Percentiles rank a stretch among this genome's conserved stretches.
Conservation (phyloP, 2,888 invertebrate species). For the Synanthedon myopaeformis region DNA sequence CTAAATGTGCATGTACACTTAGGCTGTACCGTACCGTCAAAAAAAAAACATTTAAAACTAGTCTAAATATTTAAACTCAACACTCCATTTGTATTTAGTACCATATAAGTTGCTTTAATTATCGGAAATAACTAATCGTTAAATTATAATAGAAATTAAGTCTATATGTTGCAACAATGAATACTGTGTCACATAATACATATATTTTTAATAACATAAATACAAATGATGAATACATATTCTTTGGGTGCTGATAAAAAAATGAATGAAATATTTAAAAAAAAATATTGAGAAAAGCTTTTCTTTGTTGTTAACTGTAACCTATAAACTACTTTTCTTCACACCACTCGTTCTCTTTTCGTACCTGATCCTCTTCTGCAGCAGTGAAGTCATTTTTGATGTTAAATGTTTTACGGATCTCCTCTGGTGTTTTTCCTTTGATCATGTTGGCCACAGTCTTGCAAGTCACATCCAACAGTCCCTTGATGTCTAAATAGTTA, state of each 20-base stretch:
- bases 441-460: conserved; percentile 99
- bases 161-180: not conserved
- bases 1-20: too few species aligned
- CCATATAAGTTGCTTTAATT: too few species aligned
- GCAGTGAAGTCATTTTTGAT: conserved; percentile 97
- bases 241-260: not conserved
- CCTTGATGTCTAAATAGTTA: conserved; percentile 96
- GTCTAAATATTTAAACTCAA: too few species aligned
- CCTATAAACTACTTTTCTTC: conserved; percentile 77
- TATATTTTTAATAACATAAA: not conserved
- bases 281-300: not conserved
- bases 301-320: conserved; percentile 6
- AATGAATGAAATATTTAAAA: not conserved
- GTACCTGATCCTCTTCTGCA: conserved; percentile 97
- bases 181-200: not conserved
- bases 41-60: too few species aligned
- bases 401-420: conserved; percentile 96
- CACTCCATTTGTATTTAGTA: too few species aligned
- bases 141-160: not conserved
- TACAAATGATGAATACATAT: not conserved
- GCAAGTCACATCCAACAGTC: conserved; percentile 96
- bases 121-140: too few species aligned
- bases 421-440: conserved; percentile 97
- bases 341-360: conserved; percentile 96
- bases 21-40: too few species aligned